A percentile compares a stretch with the other conserved stretches of the same genome.
These are phyloP conservation scores for Spodoptera littoralis DNA, from an alignment of 2,888 invertebrate species.

Conservation along the genomic window DNA sequence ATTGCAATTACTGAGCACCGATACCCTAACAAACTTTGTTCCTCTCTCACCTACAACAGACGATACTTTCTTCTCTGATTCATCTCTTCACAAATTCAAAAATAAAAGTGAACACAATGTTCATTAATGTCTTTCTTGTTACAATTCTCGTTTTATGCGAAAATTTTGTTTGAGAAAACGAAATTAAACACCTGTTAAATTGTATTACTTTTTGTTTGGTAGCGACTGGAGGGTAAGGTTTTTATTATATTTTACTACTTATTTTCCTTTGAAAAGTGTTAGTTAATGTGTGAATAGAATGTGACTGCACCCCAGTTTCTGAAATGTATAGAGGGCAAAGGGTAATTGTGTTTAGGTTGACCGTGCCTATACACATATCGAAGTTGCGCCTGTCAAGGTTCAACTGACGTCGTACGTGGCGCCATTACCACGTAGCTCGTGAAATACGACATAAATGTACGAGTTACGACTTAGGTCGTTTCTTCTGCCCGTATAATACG, in stretches of 20 bases:
- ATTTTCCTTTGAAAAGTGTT: background rate
- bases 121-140: constrained; percentile 7
- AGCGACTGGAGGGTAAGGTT: background rate
- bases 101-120: background rate
- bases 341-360: constrained; percentile 56
- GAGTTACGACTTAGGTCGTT: constrained; percentile 76
- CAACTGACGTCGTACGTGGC: constrained; percentile 70
- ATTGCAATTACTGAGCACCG: constrained; percentile 60
- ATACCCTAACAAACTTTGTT: constrained; percentile 38
- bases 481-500: constrained; percentile 76
- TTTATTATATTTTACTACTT: background rate
- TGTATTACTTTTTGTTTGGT: constrained; percentile 14
- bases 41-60: constrained; percentile 21
- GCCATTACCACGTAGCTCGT: constrained; percentile 77
- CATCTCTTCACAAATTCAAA: constrained; percentile 6
- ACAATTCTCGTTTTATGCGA: constrained; percentile 8
- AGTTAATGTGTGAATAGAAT: background rate
- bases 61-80: constrained; percentile 15
- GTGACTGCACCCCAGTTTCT: constrained; percentile 17
- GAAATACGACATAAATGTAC: constrained; percentile 80
- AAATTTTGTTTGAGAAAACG: constrained; percentile 7
- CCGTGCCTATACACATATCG: constrained; percentile 47
- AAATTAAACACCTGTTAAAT: constrained; percentile 24
- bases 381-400: constrained; percentile 64
- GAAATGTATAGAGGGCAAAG: constrained; percentile 19